These are phyloP conservation scores for Drosophila borborema DNA, from an alignment of 2,888 invertebrate species.

Conservation along the genomic window DNA sequence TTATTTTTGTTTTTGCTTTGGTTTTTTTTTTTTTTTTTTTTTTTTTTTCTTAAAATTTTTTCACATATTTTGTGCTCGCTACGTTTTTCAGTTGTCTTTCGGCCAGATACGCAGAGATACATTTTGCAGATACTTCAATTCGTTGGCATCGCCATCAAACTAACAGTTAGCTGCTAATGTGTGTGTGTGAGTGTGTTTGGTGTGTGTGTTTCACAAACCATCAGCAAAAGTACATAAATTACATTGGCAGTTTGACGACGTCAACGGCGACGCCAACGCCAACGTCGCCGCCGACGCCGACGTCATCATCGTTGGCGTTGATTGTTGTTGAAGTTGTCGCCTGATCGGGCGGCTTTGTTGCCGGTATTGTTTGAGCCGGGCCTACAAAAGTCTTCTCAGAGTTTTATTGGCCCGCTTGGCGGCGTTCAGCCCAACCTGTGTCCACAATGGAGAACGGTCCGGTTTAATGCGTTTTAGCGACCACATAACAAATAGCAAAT, in stretches of 20 bases:
- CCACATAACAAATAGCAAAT: conserved; percentile 29
- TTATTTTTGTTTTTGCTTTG: conserved; percentile 15
- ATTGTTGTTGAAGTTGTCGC: conserved; percentile 51
- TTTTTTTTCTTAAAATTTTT: conserved; percentile 16
- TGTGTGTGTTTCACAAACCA: conserved; percentile 56
- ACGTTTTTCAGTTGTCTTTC: conserved; percentile 7
- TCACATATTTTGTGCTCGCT: conserved; percentile 13
- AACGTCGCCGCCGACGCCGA: conserved; percentile 33
- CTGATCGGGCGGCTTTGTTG: conserved; percentile 40
- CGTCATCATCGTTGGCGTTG: conserved; percentile 27
- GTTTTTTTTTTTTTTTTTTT: too few relatives aligned
- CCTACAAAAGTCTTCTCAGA: conserved; percentile 27
- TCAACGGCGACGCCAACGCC: not conserved
- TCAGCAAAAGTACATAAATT: conserved; percentile 71
- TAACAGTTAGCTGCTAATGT: conserved; percentile 55
- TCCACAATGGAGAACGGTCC: conserved; percentile 20
- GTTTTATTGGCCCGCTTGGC: conserved; percentile 41
- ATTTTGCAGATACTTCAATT: conserved; percentile 57
- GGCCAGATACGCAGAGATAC: conserved; percentile 42
- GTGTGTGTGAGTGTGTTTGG: conserved; percentile 14
- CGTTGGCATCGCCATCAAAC: conserved; percentile 34
- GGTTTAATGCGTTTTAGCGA: conserved; percentile 50
- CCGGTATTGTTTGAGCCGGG: conserved; percentile 55
- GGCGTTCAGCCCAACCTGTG: conserved; percentile 21
- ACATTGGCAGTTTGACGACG: conserved; percentile 72